Evolutionary conservation across 2,888 invertebrate genomes (phyloP).

Genomic region (Ectemnius cavifrons): DNA sequence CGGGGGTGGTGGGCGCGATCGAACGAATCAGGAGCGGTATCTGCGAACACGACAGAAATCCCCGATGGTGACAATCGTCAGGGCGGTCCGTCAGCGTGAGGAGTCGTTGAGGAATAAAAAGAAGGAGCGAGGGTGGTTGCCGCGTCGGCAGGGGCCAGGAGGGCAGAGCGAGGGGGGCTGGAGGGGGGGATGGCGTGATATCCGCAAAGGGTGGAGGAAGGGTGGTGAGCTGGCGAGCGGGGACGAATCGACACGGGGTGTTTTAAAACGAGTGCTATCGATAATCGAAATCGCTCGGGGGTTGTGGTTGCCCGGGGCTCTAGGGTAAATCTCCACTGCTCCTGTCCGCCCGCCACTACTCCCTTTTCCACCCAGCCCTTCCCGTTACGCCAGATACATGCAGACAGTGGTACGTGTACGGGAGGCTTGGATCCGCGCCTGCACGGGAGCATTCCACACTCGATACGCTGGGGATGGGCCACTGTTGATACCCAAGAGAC

Average conservation of each 20-base stretch:
- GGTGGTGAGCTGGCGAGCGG: no score
- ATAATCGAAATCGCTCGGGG: conserved; percentile 76
- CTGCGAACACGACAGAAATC: conserved; percentile 61
- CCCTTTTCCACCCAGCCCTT: background rate
- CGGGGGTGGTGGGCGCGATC: conserved; percentile 31
- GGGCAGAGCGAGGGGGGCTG: conserved; percentile 13
- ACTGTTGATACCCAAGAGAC: background rate
- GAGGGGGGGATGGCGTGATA: conserved; percentile 12
- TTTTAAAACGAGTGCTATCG: conserved; percentile 76
- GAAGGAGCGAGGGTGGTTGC: conserved; percentile 46
- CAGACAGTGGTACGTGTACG: no score
- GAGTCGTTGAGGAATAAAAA: conserved; percentile 56
- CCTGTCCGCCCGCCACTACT: conserved; percentile 28
- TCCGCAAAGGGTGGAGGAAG: conserved; percentile 3
- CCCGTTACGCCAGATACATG: conserved; percentile 30
- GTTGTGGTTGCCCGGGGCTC: conserved; percentile 63
- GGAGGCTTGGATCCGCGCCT: background rate
- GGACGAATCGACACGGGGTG: conserved; percentile 72
- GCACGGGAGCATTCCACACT: background rate
- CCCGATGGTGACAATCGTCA: conserved; percentile 68
- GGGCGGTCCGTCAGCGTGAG: conserved; percentile 62
- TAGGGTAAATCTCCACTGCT: conserved; percentile 59
- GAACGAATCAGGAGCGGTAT: conserved; percentile 65
- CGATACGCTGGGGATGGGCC: background rate
- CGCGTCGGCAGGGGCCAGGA: conserved; percentile 25